A percentile compares a stretch with the other conserved stretches of the same genome.
Conservation (phyloP, 2,888 invertebrate species). For the Eurois occulta region DNA sequence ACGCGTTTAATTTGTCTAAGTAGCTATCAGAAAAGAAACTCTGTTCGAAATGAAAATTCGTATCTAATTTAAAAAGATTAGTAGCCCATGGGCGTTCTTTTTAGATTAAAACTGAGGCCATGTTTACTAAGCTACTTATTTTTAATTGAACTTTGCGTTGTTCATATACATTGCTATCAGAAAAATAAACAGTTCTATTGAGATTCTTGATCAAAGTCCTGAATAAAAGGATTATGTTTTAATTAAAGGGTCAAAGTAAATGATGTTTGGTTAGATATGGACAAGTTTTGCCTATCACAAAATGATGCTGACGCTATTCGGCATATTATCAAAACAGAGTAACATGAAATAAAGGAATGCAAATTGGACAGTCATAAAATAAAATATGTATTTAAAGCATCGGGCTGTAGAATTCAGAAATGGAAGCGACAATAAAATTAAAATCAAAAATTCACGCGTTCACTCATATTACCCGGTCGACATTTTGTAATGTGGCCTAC, state of each 20-base stretch:
- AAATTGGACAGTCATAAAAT: conserved; percentile 56
- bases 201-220: not conserved
- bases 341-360: conserved; percentile 32
- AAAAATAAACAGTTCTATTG: conserved; percentile 1
- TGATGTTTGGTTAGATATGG: not conserved
- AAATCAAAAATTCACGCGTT: conserved; percentile 80
- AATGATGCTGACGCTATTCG: conserved; percentile 13
- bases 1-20: conserved; percentile 54
- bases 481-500: conserved; percentile 83
- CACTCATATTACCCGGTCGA: conserved; percentile 78
- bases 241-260: not conserved
- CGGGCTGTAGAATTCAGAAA: conserved; percentile 53
- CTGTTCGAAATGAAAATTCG: conserved; percentile 60
- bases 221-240: conserved; percentile 2
- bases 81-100: conserved; percentile 58
- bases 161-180: conserved; percentile 7
- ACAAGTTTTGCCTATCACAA: not conserved
- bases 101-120: conserved; percentile 63
- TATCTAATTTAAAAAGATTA: conserved; percentile 68
- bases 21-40: conserved; percentile 55
- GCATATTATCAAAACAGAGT: conserved; percentile 22
- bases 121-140: conserved; percentile 65
- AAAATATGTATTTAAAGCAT: conserved; percentile 62
- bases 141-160: conserved; percentile 61
- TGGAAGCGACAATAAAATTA: conserved; percentile 65